Base-by-base conservation (phyloP, 2,113 vertebrate genomes). In the Cyprinodon variegatus region DNA sequence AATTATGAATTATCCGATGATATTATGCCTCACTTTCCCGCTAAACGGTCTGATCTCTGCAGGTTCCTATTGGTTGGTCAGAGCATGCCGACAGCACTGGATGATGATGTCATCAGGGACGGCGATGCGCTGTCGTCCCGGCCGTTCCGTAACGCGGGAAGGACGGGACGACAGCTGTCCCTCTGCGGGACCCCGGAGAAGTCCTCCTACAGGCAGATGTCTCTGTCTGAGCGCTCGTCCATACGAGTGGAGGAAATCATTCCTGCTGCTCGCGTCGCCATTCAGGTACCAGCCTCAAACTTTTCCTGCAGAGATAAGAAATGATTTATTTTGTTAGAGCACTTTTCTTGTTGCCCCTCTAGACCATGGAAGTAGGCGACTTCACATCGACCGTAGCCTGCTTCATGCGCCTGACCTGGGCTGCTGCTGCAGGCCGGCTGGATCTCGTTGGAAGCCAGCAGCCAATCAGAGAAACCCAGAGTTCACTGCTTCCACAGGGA, bases 311-410 rank as follows among this genome's bases (percentile, higher is more conserved):
- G 48, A 2, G 2, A 50, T 41, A 17, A 20, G 7, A 2, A 50
- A 48, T 29, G 20, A 12, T 37, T 7, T 10, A 41, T 62, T 5
- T 38, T 37, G 15, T 46, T 20, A 20, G 13, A 37, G 13, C 39
- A 11, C 60, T 38, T 62, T 62, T 77, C 41, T 22, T 3, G 9
- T 82, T 53, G 43, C 46, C 38, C n/a, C 11, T 76, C 29, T 67
- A 99, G 98, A 99, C 97, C 1, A 99, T 99, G 98, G 98, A 99
- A 86, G 96, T 98, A 38, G 96, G 91, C 0, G 98, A 99, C 88
- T 99, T 98, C 92, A 99, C 97, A 4, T 97, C 96, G 60, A 99
- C 98, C 0, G 97, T 99, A 75, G 96, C 98, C 74, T 99, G 98
- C 82, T 99, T 99, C 93, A 99, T 99, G 97, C 93, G 98, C 5